Percentiles rank a stretch among this genome's conserved stretches.
These are phyloP conservation scores for Apotomis capreana DNA, from an alignment of 2,888 invertebrate species.

Conservation along the genomic window DNA sequence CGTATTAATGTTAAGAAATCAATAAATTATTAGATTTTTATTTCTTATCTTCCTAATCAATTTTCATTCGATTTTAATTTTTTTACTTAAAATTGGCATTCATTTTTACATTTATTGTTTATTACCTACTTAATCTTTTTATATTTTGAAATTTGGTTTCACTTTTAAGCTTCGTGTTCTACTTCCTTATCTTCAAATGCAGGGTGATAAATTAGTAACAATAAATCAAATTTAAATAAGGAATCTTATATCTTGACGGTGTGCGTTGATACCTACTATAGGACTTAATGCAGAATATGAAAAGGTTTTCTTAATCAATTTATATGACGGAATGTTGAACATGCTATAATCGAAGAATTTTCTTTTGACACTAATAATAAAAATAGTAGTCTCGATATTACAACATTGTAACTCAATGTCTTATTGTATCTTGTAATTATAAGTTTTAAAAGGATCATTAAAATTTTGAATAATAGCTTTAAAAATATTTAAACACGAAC, in stretches of 20 bases:
- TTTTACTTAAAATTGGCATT: no score
- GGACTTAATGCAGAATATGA: neutral
- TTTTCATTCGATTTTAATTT: no score
- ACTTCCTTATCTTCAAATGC: conserved; percentile 17
- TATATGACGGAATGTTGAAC: no score
- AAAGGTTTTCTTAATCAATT: no score
- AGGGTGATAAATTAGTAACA: conserved; percentile 30
- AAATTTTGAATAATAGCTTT: conserved; percentile 26
- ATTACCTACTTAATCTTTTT: neutral
- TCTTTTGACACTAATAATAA: neutral
- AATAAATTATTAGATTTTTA: no score
- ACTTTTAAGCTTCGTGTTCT: neutral
- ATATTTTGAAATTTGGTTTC: neutral
- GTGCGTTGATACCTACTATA: neutral
- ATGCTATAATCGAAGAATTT: neutral
- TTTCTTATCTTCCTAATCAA: no score
- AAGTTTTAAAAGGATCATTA: conserved; percentile 21
- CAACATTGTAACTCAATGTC: neutral
- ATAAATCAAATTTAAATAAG: conserved; percentile 17
- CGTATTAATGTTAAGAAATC: neutral
- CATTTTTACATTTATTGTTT: no score
- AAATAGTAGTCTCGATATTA: no score
- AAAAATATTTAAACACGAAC: conserved; percentile 14
- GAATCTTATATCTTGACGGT: neutral
- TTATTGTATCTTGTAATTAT: conserved; percentile 3